Percentiles rank a stretch among this genome's conserved stretches.
These are phyloP conservation scores for Tapera naevia DNA, from an alignment of 2,797 vertebrate species.

Conservation along the genomic window DNA sequence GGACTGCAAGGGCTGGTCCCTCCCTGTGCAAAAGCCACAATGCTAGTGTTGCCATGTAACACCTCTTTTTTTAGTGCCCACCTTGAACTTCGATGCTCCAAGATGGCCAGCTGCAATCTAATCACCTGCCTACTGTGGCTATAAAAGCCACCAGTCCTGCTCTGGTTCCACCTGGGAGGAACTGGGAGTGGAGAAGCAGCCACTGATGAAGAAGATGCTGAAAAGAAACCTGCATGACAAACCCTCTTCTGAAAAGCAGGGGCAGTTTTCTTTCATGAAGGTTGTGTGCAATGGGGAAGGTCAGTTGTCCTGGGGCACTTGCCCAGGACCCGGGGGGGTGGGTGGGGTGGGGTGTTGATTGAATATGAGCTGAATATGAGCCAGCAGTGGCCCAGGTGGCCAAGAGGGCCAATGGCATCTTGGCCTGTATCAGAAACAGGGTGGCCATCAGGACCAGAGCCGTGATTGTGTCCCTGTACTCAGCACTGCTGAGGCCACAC, in stretches of 20 bases:
- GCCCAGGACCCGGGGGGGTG: too few relatives aligned
- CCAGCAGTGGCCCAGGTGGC: too few relatives aligned
- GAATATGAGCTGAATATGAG: too few relatives aligned
- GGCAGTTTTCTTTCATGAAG: background rate
- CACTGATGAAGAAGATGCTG: background rate
- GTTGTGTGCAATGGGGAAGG: background rate
- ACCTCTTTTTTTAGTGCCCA: background rate
- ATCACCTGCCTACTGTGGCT: background rate
- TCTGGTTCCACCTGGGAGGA: background rate
- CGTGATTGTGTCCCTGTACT: too few relatives aligned
- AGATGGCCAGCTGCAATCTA: background rate
- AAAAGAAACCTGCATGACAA: background rate
- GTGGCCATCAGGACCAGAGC: too few relatives aligned
- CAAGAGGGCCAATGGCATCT: too few relatives aligned
- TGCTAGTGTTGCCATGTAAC: accelerated
- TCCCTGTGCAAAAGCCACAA: background rate
- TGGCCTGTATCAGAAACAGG: too few relatives aligned
- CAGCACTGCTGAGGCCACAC: too few relatives aligned
- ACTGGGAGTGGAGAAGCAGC: background rate
- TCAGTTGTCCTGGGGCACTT: background rate
- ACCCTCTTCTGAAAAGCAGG: background rate
- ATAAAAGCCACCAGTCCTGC: background rate
- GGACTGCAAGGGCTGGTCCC: background rate
- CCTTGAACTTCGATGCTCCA: background rate
- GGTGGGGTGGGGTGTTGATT: too few relatives aligned